Evolutionary conservation across 1,140 invertebrate genomes (phyloP).

Genomic region (Drosophila pandora): DNA sequence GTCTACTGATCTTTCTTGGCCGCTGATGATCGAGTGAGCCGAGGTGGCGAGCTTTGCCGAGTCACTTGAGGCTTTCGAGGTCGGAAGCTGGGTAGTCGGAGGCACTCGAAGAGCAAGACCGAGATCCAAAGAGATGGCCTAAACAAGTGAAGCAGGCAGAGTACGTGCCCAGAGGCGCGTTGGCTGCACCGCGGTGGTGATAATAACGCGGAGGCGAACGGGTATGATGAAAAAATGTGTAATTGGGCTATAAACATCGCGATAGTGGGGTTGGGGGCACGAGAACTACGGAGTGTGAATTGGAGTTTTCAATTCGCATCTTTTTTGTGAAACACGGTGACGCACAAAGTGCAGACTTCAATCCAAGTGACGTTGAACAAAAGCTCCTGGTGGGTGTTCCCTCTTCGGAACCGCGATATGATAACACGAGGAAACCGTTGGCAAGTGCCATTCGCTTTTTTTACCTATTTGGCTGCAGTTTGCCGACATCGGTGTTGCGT

Average conservation of each 20-base stretch:
- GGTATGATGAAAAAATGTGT: slow-evolving; percentile 31
- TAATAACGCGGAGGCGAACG: slow-evolving; percentile 33
- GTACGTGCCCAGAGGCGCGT: slow-evolving; percentile 71
- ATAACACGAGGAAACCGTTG: slow-evolving; percentile 32
- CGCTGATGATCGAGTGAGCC: slow-evolving; percentile 19
- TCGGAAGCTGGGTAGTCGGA: slow-evolving; percentile 21
- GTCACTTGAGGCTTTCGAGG: slow-evolving; percentile 41
- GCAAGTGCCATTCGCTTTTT: slow-evolving; percentile 17
- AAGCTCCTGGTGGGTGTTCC: slow-evolving; percentile 13
- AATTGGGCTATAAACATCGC: slow-evolving; percentile 65
- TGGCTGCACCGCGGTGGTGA: slow-evolving; percentile 44
- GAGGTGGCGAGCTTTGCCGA: slow-evolving; percentile 39
- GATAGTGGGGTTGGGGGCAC: slow-evolving; percentile 6
- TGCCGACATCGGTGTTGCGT: slow-evolving; percentile 35
- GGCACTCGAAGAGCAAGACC: slow-evolving; percentile 32
- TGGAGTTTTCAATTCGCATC: slow-evolving; percentile 15
- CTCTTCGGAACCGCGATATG: slow-evolving; percentile 30
- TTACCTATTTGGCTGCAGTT: slow-evolving; percentile 33
- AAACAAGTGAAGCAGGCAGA: slow-evolving; percentile 37
- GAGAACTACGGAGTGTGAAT: slow-evolving; percentile 10
- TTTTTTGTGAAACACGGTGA: slow-evolving; percentile 31
- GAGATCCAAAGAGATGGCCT: slow-evolving; percentile 49
- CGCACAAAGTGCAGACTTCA: slow-evolving; percentile 60
- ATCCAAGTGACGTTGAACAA: slow-evolving; percentile 56
- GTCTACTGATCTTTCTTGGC: slow-evolving; percentile 48